Evolutionary conservation across 2,888 invertebrate species (phyloP), one percentile per base, ranked within the genome.

Genomic region (Luperina testacea): DNA sequence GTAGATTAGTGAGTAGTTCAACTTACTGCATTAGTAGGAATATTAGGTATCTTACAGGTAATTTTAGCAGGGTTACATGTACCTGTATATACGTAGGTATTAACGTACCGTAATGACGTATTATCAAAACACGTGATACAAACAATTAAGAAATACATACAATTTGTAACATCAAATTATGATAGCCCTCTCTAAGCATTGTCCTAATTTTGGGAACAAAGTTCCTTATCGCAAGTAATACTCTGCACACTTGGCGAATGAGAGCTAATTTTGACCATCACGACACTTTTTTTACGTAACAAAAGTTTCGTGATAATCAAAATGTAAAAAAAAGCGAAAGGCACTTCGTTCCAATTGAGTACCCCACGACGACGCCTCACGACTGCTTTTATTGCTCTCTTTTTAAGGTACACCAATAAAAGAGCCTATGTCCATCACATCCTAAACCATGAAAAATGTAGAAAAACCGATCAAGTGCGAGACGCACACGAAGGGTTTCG

Each of bases 1-100:
- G 78, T 75, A 68, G 61, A 81, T 81, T 80, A 77, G 69, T 59
- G 70, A 77, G 65, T 79, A 73, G 72, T 75, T 74, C 24, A 87
- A 81, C 53, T 87, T 61, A 78, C 63, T 74, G 61, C 15, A 75
- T 86, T 75, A 78, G 48, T 64, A 15, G 32, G 32, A 53, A 74
- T 80, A 82, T 84, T 74, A 80, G 65, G 17, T 13, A 27, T 27
- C 15, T 65, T 51, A 11, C 51, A 42, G 27, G 61, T 48, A 48
- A 4, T 48, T 48, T 48, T 4, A 15, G 48, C 5, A 48, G 15
- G 15, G 6, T 15, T 15, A 15, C 15, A 15, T 48, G 48, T 48
- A 48, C 48, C 6, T 38, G 38, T 38, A 38, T 38, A 38, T 38
- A 38, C 6, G 38, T 38, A 38, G 38, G 38, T 38, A 38, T 38